Evolutionary conservation across 1,140 invertebrate genomes (phyloP).

Genomic region (Hycleus cichorii): DNA sequence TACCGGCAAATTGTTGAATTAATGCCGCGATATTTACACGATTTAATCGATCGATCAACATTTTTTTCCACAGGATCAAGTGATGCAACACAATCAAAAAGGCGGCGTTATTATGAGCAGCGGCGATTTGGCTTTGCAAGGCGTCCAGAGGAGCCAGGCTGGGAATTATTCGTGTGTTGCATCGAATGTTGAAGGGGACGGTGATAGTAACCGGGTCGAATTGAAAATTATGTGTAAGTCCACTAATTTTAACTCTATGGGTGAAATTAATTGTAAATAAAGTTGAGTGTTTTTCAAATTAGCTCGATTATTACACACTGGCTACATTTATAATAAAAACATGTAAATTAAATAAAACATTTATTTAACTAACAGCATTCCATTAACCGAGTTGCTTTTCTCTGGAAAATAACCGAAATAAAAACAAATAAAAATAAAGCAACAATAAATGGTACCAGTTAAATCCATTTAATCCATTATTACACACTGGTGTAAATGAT

Average conservation of each 20-base stretch:
- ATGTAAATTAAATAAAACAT: no score
- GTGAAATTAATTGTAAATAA: no score
- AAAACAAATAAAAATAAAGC: no score
- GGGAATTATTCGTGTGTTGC: slow-evolving; percentile 84
- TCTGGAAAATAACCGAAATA: no score
- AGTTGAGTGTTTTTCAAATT: no score
- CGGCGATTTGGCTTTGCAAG: slow-evolving; percentile 69
- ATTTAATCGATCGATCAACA: background rate
- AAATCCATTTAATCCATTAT: no score
- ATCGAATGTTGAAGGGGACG: slow-evolving; percentile 82
- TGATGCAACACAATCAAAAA: slow-evolving; percentile 72
- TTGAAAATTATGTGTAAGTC: slow-evolving; percentile 87
- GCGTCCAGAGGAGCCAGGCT: slow-evolving; percentile 66
- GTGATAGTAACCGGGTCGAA: slow-evolving; percentile 68
- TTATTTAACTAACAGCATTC: no score
- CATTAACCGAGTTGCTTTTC: no score
- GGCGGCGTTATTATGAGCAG: slow-evolving; percentile 76
- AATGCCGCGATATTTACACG: slow-evolving; percentile 3
- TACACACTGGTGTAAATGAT: no score
- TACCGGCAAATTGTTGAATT: slow-evolving; percentile 4
- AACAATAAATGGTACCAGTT: no score
- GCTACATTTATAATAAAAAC: no score
- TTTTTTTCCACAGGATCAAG: slow-evolving; percentile 54
- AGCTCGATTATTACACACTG: no score
- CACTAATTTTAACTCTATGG: background rate